Base-by-base conservation (phyloP, 2,888 invertebrate species). In the Epicampocera succincta region DNA sequence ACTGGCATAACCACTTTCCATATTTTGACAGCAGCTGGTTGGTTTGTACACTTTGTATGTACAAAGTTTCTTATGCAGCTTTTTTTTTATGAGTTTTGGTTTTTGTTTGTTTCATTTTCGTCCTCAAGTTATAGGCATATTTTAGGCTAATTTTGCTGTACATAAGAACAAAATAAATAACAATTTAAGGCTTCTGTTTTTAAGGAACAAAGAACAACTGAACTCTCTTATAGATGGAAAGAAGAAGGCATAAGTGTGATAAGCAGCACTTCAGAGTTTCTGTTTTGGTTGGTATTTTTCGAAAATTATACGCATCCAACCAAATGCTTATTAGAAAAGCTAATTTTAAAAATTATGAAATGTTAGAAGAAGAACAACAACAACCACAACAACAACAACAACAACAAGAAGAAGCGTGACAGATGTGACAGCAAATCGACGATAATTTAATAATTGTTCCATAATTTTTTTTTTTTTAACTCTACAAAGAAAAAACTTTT, bases 1-100 rank as follows among this genome's bases (percentile, higher is more conserved):
- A 58, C 60, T 72, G 66, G 80, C 48, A 13, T 1, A 52, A 73
- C 81, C 72, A 81, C 72, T 81, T 73, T 76, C 56, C 44, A 52
- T 77, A 73, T 61, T 81, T 77, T 38, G 68, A 73, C 68, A 77
- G 76, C 81, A 81, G 81, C 76, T 81, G 80, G 80, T 72, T 72
- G 40, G 29, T n/a, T n/a, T 44, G 46, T 44, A 48, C 68, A 61
- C 71, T 52, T 25, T 9, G 8, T 33, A 33, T 9, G 1, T 33
- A 33, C 1, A 8, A 9, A 33, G 33, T 33, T 33, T 33, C 9
- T 33, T 33, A 33, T 33, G 33, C 33, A 8, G 33, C 33, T 33
- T 33, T 33, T 33, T 9, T 33, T 33, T 33, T 33, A 9, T 71
- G 12, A 17, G 25, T 68, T 46, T 46, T 76, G 61, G 29, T 29